Evolutionary conservation across 2,888 invertebrate species (phyloP), one percentile per base, ranked within the genome.

Genomic region (Actias luna): DNA sequence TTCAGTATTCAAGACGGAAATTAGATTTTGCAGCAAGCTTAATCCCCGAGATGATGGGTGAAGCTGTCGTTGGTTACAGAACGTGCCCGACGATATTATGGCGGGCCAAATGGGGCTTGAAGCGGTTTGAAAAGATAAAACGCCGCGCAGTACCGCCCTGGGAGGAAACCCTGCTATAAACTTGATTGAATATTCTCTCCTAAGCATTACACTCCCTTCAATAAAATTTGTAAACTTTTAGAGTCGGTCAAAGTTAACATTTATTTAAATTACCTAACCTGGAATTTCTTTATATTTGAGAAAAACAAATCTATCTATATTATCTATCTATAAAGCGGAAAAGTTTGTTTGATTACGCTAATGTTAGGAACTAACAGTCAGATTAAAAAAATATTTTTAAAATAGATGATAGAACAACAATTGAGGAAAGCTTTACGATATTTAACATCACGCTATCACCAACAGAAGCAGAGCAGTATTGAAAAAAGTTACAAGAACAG

Each of bases 161-260:
- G 68, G 70, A 78, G 74, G 77, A 77, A 83, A 78, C 74, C 76
- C 67, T 70, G 71, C 78, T 67, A 83, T 85, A 85, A 86, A 85
- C 78, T 81, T 85, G 83, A 85, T 86, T 85, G 84, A 86, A 85
- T 85, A 85, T 83, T 80, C 80, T 84, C 79, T 74, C 73, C 72
- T 68, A 71, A 69, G 64, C 74, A 67, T 78, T 77, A 73, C 70
- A 55, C 42, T 46, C 60, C 33, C 59, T 16, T 22, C 52, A 61
- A 14, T 42, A 46, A 27, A 27, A 36, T 18, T 61, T 36, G 36
- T 39, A 57, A 12, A 10, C 25, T 50, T 50, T 29, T 29, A 22
- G 42, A 29, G n/a, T 61, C 36, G 25, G 7, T 25, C 35, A n/a
- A 36, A 36, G 36, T 29, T 42, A 42, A 42, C 42, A 42, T 42